phyloP scores from a whole-genome alignment of 2,888 invertebrate species.

The Eumacrocentrus americanus region DNA sequence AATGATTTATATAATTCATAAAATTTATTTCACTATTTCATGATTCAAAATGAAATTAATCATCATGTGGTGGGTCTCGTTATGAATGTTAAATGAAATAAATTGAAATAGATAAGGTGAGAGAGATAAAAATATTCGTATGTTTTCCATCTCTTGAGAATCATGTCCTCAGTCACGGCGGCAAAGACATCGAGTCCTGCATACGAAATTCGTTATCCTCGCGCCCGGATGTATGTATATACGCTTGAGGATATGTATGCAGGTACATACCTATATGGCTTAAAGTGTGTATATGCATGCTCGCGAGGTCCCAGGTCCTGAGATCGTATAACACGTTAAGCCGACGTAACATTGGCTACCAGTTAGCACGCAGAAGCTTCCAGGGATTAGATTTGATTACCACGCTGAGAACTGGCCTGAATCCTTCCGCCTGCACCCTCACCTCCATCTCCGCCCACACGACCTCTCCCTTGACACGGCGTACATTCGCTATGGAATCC shows the following conservation, averaged over 20 bases:
- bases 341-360: conserved; percentile 44
- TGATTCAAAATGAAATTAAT: too few species aligned
- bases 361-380: conserved; percentile 42
- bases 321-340: conserved; percentile 39
- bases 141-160: conserved; percentile 33
- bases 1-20: too few species aligned
- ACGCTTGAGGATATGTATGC: conserved; percentile 28
- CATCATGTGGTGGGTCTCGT: too few species aligned
- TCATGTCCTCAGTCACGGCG: not conserved
- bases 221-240: conserved; percentile 12
- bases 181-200: conserved; percentile 10
- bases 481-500: conserved; percentile 15
- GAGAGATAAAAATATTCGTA: too few species aligned
- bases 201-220: conserved; percentile 36
- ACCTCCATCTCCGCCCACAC: conserved; percentile 20
- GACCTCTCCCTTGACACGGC: conserved; percentile 1
- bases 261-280: conserved; percentile 17
- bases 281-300: conserved; percentile 6
- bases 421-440: conserved; percentile 34
- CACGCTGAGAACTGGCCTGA: conserved; percentile 38
- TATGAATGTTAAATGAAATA: too few species aligned
- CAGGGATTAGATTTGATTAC: conserved; percentile 51
- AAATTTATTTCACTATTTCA: too few species aligned
- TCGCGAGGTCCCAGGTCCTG: conserved; percentile 18
- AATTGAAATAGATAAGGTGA: too few species aligned